Conservation (phyloP, 2,888 invertebrate species). For the Sisyra terminalis region DNA sequence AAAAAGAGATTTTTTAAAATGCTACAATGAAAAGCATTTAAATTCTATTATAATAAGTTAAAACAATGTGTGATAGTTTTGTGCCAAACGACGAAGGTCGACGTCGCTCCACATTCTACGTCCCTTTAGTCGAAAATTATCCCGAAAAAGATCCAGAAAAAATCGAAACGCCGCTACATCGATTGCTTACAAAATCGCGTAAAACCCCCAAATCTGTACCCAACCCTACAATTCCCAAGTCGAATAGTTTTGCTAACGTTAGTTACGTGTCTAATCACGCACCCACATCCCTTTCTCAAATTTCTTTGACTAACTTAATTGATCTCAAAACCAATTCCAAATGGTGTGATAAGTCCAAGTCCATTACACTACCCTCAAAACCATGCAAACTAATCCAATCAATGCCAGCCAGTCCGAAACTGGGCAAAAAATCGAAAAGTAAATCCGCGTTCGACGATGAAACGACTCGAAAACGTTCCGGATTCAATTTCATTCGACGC, state of each 20-base stretch:
- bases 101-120: slow-evolving; percentile 59
- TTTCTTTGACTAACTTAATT: too few species aligned
- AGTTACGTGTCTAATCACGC: too few species aligned
- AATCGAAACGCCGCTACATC: too few species aligned
- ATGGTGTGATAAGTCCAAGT: slow-evolving; percentile 2
- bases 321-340: background rate
- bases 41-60: background rate
- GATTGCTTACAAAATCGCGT: too few species aligned
- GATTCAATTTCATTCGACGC: slow-evolving; percentile 46
- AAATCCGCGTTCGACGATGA: slow-evolving; percentile 10
- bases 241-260: too few species aligned
- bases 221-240: too few species aligned
- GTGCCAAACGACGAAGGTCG: slow-evolving; percentile 34
- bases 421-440: slow-evolving; percentile 8
- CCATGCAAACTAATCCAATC: slow-evolving; percentile 9
- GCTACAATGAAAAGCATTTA: background rate
- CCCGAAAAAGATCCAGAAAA: too few species aligned
- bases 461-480: slow-evolving; percentile 20
- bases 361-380: slow-evolving; percentile 10
- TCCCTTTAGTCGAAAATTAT: slow-evolving; percentile 40
- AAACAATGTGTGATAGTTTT: slow-evolving; percentile 13
- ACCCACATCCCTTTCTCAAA: too few species aligned
- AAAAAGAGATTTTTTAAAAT: background rate
- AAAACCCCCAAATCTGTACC: too few species aligned
- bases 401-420: slow-evolving; percentile 6